Conservation (phyloP, 2,888 invertebrate species). For the Nebria brevicollis region DNA sequence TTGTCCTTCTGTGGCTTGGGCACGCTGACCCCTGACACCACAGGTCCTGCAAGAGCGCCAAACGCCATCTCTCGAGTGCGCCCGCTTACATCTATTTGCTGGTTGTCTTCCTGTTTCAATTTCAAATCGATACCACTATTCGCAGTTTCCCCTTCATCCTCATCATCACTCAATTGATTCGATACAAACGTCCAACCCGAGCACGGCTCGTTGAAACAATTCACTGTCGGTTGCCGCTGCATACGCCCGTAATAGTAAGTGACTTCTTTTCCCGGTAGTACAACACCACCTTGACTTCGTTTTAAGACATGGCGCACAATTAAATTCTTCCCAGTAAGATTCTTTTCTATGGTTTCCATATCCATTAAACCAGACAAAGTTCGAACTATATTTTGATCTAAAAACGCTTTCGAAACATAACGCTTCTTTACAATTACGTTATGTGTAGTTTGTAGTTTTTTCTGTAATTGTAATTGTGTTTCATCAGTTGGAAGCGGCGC, state of each 20-base stretch:
- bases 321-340: constrained; percentile 51
- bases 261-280: neutral
- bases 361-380: constrained; percentile 57
- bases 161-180: constrained; percentile 53
- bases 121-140: constrained; percentile 12
- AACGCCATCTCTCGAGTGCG: neutral
- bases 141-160: constrained; percentile 18
- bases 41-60: neutral
- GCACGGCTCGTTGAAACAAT: constrained; percentile 5
- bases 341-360: constrained; percentile 56
- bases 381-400: constrained; percentile 52
- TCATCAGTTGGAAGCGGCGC: neutral
- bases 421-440: constrained; percentile 47
- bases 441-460: neutral
- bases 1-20: constrained; percentile 11
- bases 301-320: constrained; percentile 49
- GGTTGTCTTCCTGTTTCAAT: neutral
- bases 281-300: constrained; percentile 5
- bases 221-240: constrained; percentile 47
- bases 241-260: constrained; percentile 19
- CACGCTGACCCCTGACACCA: neutral
- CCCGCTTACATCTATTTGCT: constrained; percentile 4
- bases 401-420: constrained; percentile 52
- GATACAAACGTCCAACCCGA: constrained; percentile 52
- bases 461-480: neutral